Evolutionary conservation across 2,113 vertebrate species (phyloP), one percentile per base, ranked within the genome.

Genomic region (Rynchops niger): DNA sequence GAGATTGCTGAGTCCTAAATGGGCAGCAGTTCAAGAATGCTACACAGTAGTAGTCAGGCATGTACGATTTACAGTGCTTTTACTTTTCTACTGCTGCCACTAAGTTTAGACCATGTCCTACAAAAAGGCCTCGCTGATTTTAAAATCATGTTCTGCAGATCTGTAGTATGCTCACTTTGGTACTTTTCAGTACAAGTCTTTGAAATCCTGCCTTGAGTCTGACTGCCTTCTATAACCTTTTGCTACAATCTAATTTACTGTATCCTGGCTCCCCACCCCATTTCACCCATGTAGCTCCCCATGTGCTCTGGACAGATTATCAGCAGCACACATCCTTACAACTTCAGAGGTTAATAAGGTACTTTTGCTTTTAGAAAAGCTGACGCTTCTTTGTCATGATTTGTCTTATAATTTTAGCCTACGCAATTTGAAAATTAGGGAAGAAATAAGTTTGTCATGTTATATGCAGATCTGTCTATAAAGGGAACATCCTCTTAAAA

Each of bases 21-120:
- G 97, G 97, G 98, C 97, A 98, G 82, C 87, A 69, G 92, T 97
- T 98, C 98, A 98, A 98, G 97, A 98, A 98, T 98, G 97, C 97
- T 97, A 95, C 93, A 95, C 40, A n/a, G n/a, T 87, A 97, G 81
- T 94, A 96, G 96, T 92, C 84, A 97, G 93, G 93, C 97, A 96
- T 97, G 94, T 80, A 95, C 87, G 2, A 98, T 97, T 96, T 95
- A 97, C 95, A 96, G 92, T 79, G 97, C 91, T 96, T 96, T 92
- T 97, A 97, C 95, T 97, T 97, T 96, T 91, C 95, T 95, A 56
- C 95, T 65, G 83, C 86, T 94, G 95, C 63, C 85, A 79, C 95
- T 97, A 97, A 96, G 93, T 98, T 97, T 94, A 98, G 95, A 98
- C 76, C 61, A 91, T 29, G 61, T 73, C 70, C 83, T 96, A 87